Evolutionary conservation across 2,113 vertebrate genomes (phyloP).

Genomic region (Plecotus auritus): DNA sequence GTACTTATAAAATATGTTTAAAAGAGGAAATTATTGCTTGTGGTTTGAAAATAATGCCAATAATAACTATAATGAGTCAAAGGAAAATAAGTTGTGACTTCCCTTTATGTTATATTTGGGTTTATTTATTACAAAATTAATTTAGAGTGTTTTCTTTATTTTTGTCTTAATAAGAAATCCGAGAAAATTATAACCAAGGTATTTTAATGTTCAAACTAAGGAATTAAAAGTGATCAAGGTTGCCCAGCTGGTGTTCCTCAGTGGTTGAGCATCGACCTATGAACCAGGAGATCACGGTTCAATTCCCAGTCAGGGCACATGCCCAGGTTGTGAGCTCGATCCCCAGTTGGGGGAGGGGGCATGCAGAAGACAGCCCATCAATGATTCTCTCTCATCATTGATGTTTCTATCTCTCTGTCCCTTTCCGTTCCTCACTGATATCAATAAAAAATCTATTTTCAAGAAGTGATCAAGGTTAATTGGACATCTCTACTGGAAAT

Average conservation of each 20-base stretch:
- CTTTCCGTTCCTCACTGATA: no score
- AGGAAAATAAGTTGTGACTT: constrained; percentile 45
- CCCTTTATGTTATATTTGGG: constrained; percentile 55
- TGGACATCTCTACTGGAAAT: not conserved
- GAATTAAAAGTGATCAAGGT: not conserved
- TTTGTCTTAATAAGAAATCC: constrained; percentile 51
- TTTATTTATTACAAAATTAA: constrained; percentile 45
- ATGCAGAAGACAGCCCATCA: no score
- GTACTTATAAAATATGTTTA: constrained; percentile 41
- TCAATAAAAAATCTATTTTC: no score
- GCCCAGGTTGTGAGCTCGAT: no score
- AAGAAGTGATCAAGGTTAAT: not conserved
- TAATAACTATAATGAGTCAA: constrained; percentile 36
- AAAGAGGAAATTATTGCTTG: constrained; percentile 18
- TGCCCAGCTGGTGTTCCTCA: no score
- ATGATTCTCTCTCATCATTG: no score
- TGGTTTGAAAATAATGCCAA: constrained; percentile 55
- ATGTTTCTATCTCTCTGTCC: no score
- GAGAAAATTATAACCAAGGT: constrained; percentile 49
- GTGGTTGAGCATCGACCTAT: no score
- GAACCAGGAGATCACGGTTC: no score
- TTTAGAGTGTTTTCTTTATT: constrained; percentile 56
- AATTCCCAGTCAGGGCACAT: no score
- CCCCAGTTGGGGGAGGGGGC: no score
- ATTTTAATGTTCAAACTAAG: not conserved